Base-by-base conservation (phyloP, 2,113 vertebrate species). In the Hippocampus comes region DNA sequence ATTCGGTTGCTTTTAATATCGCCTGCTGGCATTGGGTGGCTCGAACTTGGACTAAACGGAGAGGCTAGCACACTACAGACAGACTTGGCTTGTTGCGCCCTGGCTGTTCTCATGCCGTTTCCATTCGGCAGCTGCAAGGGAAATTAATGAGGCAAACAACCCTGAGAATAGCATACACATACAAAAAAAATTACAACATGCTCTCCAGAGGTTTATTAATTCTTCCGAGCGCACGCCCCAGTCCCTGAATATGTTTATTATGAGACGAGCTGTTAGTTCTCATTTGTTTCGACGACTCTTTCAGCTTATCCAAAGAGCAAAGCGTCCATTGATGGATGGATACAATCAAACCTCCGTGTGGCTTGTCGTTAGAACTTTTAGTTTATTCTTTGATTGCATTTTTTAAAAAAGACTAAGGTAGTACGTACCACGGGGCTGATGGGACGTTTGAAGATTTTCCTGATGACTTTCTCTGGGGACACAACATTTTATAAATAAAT, bases 91-190 rank as follows among this genome's bases (percentile, higher is more conserved):
- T 55, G 43, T 65, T 42, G 9, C 3, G 69, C 48, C 56, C 67
- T 87, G 85, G 86, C 84, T 81, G 53, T 56, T 55, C 74, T 80
- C 18, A 51, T 70, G 76, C 71, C 34, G 71, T 91, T 90, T 90
- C 88, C 83, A 89, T 82, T 87, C 72, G 68, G 77, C 71, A 78
- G 73, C 63, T 82, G 84, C 74, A 84, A 83, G 81, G 88, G 87
- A 89, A 87, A 78, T 83, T 55, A 84, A 83, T 76, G 70, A 89
- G 78, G 77, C 84, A 78, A 84, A 84, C 79, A 79, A 82, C 70
- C 78, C 79, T 67, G 71, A 86, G 78, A 87, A 76, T 48, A 80
- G 73, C 75, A 83, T 48, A 83, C 74, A 63, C 75, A 80, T 60
- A 77, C 67, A 64, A 49, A 73, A 76, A 34, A 30, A 30, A 30